A percentile compares a stretch with the other conserved stretches of the same genome.
These are phyloP conservation scores for Aleadryas rufinucha DNA, from an alignment of 2,113 vertebrate genomes.

Conservation along the genomic window DNA sequence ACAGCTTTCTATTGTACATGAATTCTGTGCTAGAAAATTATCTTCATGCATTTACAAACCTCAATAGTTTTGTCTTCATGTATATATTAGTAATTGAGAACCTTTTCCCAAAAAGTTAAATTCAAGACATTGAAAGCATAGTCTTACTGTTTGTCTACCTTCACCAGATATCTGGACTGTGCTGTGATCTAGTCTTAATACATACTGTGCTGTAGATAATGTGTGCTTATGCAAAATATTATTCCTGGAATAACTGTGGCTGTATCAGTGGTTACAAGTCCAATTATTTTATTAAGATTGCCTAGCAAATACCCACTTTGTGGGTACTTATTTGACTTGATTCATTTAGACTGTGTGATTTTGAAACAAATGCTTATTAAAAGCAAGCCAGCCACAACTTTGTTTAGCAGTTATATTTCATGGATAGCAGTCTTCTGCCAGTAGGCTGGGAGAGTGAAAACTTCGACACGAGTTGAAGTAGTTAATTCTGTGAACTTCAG, in stretches of 20 bases:
- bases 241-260: not conserved
- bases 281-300: slow-evolving; percentile 1
- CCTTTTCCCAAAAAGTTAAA: not conserved
- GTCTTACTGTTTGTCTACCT: not conserved
- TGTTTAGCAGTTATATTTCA: not conserved
- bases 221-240: not conserved
- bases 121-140: not conserved
- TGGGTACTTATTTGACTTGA: not conserved
- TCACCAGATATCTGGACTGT: not conserved
- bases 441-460: not conserved
- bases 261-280: not conserved
- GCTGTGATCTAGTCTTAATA: not conserved
- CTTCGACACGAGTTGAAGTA: not conserved
- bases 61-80: not conserved
- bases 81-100: not conserved
- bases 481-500: not conserved
- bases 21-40: not conserved
- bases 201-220: not conserved
- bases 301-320: not conserved
- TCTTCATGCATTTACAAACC: not conserved
- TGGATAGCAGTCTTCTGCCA: not conserved
- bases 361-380: slow-evolving; percentile 9
- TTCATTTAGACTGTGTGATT: not conserved
- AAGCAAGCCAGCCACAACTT: not conserved
- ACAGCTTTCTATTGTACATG: not conserved